Evolutionary conservation across 2,113 vertebrate species (phyloP).

Genomic region (Microcebus jonahi): DNA sequence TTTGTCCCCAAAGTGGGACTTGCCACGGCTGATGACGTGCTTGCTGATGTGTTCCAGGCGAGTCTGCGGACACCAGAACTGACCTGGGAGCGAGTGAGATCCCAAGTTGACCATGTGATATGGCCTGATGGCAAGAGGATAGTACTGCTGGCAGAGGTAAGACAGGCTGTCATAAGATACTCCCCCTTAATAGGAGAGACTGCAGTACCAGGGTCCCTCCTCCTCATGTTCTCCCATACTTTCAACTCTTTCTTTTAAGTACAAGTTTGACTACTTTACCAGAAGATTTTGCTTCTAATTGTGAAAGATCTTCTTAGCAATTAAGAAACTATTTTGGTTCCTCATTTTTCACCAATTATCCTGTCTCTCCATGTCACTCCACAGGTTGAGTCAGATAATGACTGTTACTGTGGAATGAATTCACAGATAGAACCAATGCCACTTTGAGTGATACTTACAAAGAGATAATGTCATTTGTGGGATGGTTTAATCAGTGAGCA

Average conservation of each 20-base stretch:
- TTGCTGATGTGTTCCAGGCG: conserved; percentile 84
- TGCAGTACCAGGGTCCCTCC: neutral
- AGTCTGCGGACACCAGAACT: conserved; percentile 97
- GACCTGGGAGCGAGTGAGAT: conserved; percentile 98
- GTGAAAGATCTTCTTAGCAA: conserved; percentile 67
- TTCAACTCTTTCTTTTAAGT: neutral
- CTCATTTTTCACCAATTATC: conserved; percentile 76
- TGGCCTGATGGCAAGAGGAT: conserved; percentile 99
- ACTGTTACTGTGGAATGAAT: conserved; percentile 70
- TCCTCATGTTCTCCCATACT: neutral
- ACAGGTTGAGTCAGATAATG: conserved; percentile 72
- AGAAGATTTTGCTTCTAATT: conserved; percentile 54
- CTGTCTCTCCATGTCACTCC: conserved; percentile 74
- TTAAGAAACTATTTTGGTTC: conserved; percentile 79
- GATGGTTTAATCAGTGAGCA: conserved; percentile 56
- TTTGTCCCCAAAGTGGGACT: neutral
- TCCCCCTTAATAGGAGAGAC: neutral
- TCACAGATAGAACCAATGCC: conserved; percentile 54
- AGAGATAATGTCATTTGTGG: conserved; percentile 58
- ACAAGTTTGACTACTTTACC: conserved; percentile 54
- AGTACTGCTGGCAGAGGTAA: conserved; percentile 97
- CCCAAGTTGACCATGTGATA: conserved; percentile 99
- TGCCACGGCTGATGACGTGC: neutral
- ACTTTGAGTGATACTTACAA: conserved; percentile 61
- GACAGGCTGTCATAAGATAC: neutral